A percentile compares a stretch with the other conserved stretches of the same genome.
phyloP scores from a whole-genome alignment of 1,140 invertebrate species.

The Rhynchophorus ferrugineus region DNA sequence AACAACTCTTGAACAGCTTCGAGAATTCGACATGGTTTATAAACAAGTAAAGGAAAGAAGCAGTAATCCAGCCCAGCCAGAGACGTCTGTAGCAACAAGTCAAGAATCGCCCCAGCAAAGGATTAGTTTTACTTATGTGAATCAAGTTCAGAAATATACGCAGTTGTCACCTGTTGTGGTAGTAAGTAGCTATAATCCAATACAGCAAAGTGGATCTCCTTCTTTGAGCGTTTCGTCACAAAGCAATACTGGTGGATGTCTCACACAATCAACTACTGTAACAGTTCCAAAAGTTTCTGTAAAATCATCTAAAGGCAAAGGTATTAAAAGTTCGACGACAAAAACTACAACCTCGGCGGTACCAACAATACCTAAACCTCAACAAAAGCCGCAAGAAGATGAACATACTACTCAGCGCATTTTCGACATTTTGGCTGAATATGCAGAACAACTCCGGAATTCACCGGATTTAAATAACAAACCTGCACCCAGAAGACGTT shows the following conservation, averaged over 20 bases:
- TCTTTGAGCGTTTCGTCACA: conserved; percentile 54
- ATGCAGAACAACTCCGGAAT: conserved; percentile 70
- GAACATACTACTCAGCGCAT: conserved; percentile 75
- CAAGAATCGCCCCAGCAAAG: conserved; percentile 25
- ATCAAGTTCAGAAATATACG: conserved; percentile 45
- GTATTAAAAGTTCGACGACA: conserved; percentile 17
- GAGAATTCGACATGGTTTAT: conserved; percentile 75
- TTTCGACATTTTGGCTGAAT: conserved; percentile 71
- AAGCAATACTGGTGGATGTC: conserved; percentile 43
- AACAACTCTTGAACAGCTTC: conserved; percentile 64
- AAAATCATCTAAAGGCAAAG: conserved; percentile 49
- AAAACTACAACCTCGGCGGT: conserved; percentile 40
- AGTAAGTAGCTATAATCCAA: conserved; percentile 47
- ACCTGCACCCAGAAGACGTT: conserved; percentile 64
- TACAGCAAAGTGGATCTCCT: conserved; percentile 52
- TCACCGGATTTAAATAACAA: conserved; percentile 74
- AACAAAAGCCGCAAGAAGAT: conserved; percentile 72
- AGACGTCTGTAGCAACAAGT: conserved; percentile 20
- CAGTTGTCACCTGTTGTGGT: conserved; percentile 52
- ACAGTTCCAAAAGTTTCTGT: conserved; percentile 44
- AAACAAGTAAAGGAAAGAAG: conserved; percentile 71
- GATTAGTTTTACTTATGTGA: conserved; percentile 44
- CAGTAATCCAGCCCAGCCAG: conserved; percentile 29
- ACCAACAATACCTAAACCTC: conserved; percentile 54
- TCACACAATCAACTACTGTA: conserved; percentile 42